A percentile compares a stretch with the other conserved stretches of the same genome.
phyloP scores from a whole-genome alignment of 2,113 vertebrate species.

The Chaetorhynchus papuensis region DNA sequence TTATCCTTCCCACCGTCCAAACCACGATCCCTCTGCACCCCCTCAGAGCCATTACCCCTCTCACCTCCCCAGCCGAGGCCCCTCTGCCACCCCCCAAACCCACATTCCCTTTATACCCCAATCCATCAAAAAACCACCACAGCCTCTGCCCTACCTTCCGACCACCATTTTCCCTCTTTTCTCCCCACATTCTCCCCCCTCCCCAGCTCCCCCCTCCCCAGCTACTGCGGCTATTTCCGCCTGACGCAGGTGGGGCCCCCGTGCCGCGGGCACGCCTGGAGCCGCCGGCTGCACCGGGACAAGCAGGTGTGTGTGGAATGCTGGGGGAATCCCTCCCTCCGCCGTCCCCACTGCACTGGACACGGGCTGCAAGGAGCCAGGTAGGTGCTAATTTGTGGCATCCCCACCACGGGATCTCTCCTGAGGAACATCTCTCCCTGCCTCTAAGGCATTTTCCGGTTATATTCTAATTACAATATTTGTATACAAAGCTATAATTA shows the following conservation, averaged over 20 bases:
- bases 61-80: too few species aligned
- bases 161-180: background rate
- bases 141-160: background rate
- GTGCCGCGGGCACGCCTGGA: constrained; percentile 76
- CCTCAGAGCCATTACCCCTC: too few species aligned
- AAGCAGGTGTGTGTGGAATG: constrained; percentile 76
- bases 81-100: background rate
- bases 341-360: constrained; percentile 67
- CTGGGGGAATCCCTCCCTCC: constrained; percentile 64
- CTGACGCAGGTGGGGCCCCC: constrained; percentile 71
- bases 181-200: background rate
- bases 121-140: background rate
- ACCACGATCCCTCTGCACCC: background rate
- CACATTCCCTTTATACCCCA: background rate
- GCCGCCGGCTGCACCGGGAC: constrained; percentile 70
- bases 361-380: constrained; percentile 75
- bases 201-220: background rate
- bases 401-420: background rate
- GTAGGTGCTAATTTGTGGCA: constrained; percentile 27
- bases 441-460: background rate
- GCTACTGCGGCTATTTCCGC: constrained; percentile 81
- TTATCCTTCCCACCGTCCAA: background rate
- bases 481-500: background rate
- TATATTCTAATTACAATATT: background rate
- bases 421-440: background rate